These are phyloP conservation scores for Lindbergichthys nudifrons DNA, from an alignment of 2,797 vertebrate genomes.

Conservation along the genomic window DNA sequence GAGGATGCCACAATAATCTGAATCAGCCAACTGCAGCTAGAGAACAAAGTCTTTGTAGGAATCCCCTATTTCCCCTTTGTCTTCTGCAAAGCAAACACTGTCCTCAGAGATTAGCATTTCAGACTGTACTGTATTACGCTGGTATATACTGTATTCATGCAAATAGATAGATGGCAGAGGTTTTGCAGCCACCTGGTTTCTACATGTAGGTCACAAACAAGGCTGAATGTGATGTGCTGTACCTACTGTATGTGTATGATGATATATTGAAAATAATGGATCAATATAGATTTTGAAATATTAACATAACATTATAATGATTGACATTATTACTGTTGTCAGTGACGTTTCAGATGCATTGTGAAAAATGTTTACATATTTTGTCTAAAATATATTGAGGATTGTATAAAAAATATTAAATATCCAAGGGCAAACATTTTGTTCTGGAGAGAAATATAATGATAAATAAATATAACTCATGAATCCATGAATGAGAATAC, in stretches of 20 bases:
- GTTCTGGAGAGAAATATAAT: conserved; percentile 51
- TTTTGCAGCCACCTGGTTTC: conserved; percentile 30
- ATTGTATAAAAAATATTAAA: conserved; percentile 57
- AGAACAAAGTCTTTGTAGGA: conserved; percentile 18
- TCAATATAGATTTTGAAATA: conserved; percentile 46
- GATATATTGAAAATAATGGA: conserved; percentile 34
- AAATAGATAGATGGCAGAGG: conserved; percentile 15
- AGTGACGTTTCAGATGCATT: conserved; percentile 70
- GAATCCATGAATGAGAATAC: conserved; percentile 18
- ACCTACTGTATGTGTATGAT: conserved; percentile 46
- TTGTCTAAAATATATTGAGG: conserved; percentile 44
- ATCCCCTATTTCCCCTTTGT: conserved; percentile 17
- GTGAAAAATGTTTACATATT: conserved; percentile 75
- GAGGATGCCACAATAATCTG: conserved; percentile 20
- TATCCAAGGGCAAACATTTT: conserved; percentile 42
- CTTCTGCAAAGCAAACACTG: conserved; percentile 14
- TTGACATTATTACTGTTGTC: conserved; percentile 67
- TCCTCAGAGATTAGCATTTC: conserved; percentile 38
- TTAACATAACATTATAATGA: conserved; percentile 41
- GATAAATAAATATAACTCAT: conserved; percentile 58
- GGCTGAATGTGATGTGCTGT: conserved; percentile 72
- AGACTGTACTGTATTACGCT: not conserved
- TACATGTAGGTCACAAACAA: conserved; percentile 55
- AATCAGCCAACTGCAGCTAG: conserved; percentile 21
- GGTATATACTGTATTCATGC: not conserved